Evolutionary conservation across 2,113 vertebrate genomes (phyloP), one percentile per base, ranked within the genome.

Genomic region (Alligator mississippiensis): DNA sequence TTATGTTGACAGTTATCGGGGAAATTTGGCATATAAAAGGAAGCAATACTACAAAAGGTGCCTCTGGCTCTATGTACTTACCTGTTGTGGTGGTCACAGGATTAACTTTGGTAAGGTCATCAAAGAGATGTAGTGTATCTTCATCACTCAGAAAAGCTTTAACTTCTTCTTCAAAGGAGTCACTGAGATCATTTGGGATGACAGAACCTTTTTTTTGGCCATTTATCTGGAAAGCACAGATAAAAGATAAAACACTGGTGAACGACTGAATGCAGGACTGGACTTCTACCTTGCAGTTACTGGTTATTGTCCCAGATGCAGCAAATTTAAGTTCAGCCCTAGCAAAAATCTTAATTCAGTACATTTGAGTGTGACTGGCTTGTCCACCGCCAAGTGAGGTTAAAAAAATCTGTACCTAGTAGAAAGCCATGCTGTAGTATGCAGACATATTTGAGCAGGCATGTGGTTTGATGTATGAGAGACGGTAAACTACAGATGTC

Each of bases 21-120:
- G 38, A 70, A 74, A 47, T 74, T 72, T 34, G n/a, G 11, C 47
- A 74, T 74, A 38, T 38, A 21, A 66, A 66, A 28, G n/a, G 16
- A 74, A 83, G 77, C 4, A 27, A 18, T 13, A 74, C 93, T 80
- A 84, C 25, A 47, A n/a, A 76, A 95, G 30, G 75, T 18, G 2
- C 19, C 18, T 28, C 58, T 89, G 88, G 55, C 77, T 88, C 82
- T 72, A 74, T 55, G 74, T 62, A 54, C 94, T 78, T 98, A 99
- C 99, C 99, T 97, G 98, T 99, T 68, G 98, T 97, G 63, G 98
- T 98, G 0, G 99, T 99, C 80, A 99, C 99, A 0, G 99, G 99
- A 89, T 99, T 99, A 94, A 99, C 99, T 97, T 99, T 99, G 5
- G 99, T 99, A 82, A 99, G 99, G 97, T 99, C 99, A 66, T 99